A percentile compares a stretch with the other conserved stretches of the same genome.
phyloP scores from a whole-genome alignment of 2,113 vertebrate genomes.

The Seriola rivoliana region DNA sequence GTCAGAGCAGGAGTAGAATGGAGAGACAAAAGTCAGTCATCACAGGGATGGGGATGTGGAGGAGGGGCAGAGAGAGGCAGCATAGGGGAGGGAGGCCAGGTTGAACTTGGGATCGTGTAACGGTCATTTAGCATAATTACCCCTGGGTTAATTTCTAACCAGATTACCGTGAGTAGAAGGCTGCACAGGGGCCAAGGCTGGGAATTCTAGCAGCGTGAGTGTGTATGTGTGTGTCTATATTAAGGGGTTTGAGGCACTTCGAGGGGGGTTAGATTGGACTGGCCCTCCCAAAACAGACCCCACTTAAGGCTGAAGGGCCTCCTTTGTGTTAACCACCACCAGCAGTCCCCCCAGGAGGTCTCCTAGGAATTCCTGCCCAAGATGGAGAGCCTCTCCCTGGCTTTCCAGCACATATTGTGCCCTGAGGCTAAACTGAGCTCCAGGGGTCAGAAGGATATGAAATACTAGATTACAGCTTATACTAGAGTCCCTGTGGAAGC shows the following conservation, averaged over 20 bases:
- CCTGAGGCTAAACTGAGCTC: slow-evolving; percentile 52
- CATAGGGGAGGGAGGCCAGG: slow-evolving; percentile 4
- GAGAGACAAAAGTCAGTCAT: slow-evolving; percentile 14
- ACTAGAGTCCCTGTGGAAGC: slow-evolving; percentile 26
- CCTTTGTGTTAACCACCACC: slow-evolving; percentile 79
- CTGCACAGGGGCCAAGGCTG: slow-evolving; percentile 25
- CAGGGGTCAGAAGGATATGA: slow-evolving; percentile 54
- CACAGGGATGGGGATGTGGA: slow-evolving; percentile 7
- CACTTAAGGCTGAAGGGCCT: slow-evolving; percentile 77
- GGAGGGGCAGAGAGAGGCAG: slow-evolving; percentile 10
- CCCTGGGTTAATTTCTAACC: slow-evolving; percentile 77
- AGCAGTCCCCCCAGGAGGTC: slow-evolving; percentile 73
- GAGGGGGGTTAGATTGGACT: slow-evolving; percentile 39
- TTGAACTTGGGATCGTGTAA: slow-evolving; percentile 65
- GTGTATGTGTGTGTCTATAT: slow-evolving; percentile 45
- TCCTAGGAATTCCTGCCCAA: slow-evolving; percentile 69
- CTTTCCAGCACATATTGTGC: slow-evolving; percentile 54
- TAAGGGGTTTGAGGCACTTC: slow-evolving; percentile 43
- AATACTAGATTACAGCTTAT: slow-evolving; percentile 53
- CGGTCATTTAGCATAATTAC: slow-evolving; percentile 79
- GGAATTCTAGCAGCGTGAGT: not conserved
- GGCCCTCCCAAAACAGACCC: slow-evolving; percentile 69
- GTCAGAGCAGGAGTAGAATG: slow-evolving; percentile 1
- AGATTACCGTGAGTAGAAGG: slow-evolving; percentile 57
- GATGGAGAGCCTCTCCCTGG: slow-evolving; percentile 56